Evolutionary conservation across 2,113 vertebrate species (phyloP).

Genomic region (Percopsis transmontana): DNA sequence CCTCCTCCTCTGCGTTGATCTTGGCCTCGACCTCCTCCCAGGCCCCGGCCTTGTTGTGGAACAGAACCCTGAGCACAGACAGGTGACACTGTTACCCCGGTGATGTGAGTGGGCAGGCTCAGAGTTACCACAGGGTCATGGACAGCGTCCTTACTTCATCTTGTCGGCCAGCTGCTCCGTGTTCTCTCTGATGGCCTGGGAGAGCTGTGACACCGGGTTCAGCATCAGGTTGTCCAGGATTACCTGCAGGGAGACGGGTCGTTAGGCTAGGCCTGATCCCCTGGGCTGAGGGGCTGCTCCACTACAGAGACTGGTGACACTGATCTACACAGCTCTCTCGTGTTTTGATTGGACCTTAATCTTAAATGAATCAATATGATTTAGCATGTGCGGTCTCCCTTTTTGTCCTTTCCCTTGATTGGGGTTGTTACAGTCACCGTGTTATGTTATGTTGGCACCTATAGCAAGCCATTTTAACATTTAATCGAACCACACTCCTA

Average conservation of each 20-base stretch:
- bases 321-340: no score
- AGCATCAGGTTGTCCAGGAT: constrained; percentile 95
- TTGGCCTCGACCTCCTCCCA: constrained; percentile 96
- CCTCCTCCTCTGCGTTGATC: constrained; percentile 91
- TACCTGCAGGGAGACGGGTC: constrained; percentile 80
- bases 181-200: constrained; percentile 91
- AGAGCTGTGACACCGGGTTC: constrained; percentile 93
- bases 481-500: no score
- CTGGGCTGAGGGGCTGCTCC: no score
- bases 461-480: no score
- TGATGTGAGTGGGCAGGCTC: not conserved
- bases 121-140: not conserved
- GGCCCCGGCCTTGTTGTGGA: constrained; percentile 86
- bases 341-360: no score
- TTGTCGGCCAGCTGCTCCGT: constrained; percentile 93
- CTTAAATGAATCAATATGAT: no score
- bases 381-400: no score
- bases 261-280: no score
- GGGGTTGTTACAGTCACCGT: no score
- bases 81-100: not conserved
- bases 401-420: no score
- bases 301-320: no score
- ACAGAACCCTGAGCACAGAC: constrained; percentile 81
- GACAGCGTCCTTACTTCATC: constrained; percentile 87
- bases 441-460: no score